Base-by-base conservation (phyloP, 1,140 invertebrate species). In the Drosophila tsacasi region DNA sequence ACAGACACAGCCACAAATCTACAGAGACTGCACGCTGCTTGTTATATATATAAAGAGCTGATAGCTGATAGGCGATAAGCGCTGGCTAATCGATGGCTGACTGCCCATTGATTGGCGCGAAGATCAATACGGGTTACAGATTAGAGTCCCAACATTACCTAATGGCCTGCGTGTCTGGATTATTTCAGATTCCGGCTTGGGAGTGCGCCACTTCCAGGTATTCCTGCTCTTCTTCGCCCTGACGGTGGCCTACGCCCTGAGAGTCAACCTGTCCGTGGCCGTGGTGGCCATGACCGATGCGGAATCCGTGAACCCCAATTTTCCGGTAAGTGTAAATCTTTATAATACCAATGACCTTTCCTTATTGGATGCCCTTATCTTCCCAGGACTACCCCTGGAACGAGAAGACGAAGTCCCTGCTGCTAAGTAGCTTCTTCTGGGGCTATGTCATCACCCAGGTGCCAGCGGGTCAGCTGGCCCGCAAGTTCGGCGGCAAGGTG, bases 391-490 rank as follows among this genome's bases (percentile, higher is more conserved):
- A 94, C 52, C 15, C 91, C 1, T 95, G 95, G 95, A 82, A 92
- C 52, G 74, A 94, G 73, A 72, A 91, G 12, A 83, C 79, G 8
- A 94, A 95, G 81, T 94, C 94, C 17, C 68, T 94, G 4, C 93
- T 95, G 42, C 79, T 96, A 7, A 95, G 94, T 9, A 95, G 96
- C 4, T 96, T 96, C 83, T 96, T 95, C 76, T 95, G 94, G 94
- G 94, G 94, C 21, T 94, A 94, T 73, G 84, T 94, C 8, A 27
- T 94, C 0, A 94, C 95, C 5, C 92, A 93, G 42, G 94, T 97
- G 5, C 95, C 96, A 0, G 96, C 95, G 0, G 96, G 96, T 7
- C 94, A 95, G 57, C 64, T 97, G n/a, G 95, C 95, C 0, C 94
- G 95, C 66, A 94, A 93, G 17, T 95, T 95, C 59, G 96, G 96